phyloP scores from a whole-genome alignment of 1,140 invertebrate genomes.

The Pogonognathellus flavescens region DNA sequence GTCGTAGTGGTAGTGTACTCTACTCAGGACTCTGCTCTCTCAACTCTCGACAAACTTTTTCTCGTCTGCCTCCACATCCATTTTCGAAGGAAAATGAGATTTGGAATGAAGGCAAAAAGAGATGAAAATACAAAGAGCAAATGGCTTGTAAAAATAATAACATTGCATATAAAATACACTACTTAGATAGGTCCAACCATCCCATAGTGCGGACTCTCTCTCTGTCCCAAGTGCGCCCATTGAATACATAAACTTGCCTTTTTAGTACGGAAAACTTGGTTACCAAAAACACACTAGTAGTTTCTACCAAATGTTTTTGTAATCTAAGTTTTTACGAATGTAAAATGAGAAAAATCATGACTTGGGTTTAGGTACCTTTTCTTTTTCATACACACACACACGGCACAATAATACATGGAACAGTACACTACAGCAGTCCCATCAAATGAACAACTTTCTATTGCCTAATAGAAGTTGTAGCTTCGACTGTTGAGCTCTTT shows the following conservation, averaged over 20 bases:
- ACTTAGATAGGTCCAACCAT: slow-evolving; percentile 63
- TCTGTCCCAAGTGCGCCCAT: slow-evolving; percentile 61
- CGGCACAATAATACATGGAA: not conserved
- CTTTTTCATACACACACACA: slow-evolving; percentile 11
- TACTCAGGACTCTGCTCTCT: slow-evolving; percentile 22
- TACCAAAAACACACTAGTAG: slow-evolving; percentile 65
- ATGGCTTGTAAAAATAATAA: slow-evolving; percentile 68
- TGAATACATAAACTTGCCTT: slow-evolving; percentile 66
- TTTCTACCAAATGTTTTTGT: slow-evolving; percentile 65
- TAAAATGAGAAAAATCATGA: slow-evolving; percentile 65
- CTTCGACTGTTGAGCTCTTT: slow-evolving; percentile 30
- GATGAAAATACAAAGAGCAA: slow-evolving; percentile 67
- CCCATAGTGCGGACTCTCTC: slow-evolving; percentile 44
- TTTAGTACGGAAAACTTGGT: slow-evolving; percentile 61
- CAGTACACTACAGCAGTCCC: not conserved
- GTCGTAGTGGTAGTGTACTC: slow-evolving; percentile 11
- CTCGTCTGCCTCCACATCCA: slow-evolving; percentile 61
- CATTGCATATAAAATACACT: slow-evolving; percentile 67
- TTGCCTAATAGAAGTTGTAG: slow-evolving; percentile 35
- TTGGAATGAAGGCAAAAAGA: slow-evolving; percentile 65
- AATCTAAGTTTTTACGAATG: slow-evolving; percentile 64
- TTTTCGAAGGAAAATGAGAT: slow-evolving; percentile 67
- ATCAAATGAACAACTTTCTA: slow-evolving; percentile 49
- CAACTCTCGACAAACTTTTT: slow-evolving; percentile 55
- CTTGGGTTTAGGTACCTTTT: slow-evolving; percentile 57